These are phyloP conservation scores for Hyaena hyaena DNA, from an alignment of 2,113 vertebrate species.

Conservation along the genomic window DNA sequence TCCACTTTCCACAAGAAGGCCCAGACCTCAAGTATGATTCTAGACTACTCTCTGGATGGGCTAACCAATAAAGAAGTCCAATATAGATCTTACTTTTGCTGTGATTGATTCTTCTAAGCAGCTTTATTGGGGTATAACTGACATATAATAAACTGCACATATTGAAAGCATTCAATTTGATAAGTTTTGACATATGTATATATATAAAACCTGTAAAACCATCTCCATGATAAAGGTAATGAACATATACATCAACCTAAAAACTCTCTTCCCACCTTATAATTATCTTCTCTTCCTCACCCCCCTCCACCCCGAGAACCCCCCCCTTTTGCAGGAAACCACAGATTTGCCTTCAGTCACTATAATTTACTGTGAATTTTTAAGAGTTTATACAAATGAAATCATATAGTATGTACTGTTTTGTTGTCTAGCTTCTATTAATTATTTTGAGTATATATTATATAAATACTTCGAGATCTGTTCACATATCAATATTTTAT, in stretches of 20 bases:
- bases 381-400: background rate
- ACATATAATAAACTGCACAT: background rate
- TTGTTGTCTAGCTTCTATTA: background rate
- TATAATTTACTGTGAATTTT: background rate
- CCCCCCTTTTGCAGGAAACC: background rate
- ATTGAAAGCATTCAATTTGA: background rate
- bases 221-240: background rate
- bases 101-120: background rate
- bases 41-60: background rate
- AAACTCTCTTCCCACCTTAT: background rate
- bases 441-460: background rate
- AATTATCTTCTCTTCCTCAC: background rate
- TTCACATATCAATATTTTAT: background rate
- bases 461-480: background rate
- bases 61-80: background rate
- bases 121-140: background rate
- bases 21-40: background rate
- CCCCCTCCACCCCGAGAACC: no score
- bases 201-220: background rate
- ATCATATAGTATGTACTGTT: background rate
- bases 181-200: background rate
- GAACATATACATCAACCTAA: background rate
- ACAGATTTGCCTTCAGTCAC: background rate
- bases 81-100: background rate
- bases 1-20: background rate